phyloP scores from a whole-genome alignment of 2,888 invertebrate species.

The Tetranychus piercei region DNA sequence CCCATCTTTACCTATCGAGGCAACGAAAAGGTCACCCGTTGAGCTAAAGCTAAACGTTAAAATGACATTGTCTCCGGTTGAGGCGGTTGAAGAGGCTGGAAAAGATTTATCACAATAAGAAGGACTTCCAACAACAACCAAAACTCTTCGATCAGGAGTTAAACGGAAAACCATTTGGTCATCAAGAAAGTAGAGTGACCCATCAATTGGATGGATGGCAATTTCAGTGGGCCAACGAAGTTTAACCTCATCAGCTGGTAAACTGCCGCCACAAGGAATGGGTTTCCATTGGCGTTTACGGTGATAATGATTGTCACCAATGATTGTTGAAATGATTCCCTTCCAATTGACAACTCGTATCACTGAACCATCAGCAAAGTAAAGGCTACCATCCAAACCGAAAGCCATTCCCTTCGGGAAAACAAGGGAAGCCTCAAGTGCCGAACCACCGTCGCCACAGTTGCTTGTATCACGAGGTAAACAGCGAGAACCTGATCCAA shows the following conservation, averaged over 20 bases:
- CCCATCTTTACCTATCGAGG: constrained; percentile 84
- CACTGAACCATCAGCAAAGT: constrained; percentile 87
- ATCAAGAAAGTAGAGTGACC: constrained; percentile 83
- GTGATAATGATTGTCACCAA: constrained; percentile 29
- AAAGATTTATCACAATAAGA: constrained; percentile 40
- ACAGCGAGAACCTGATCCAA: constrained; percentile 59
- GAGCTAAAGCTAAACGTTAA: constrained; percentile 35
- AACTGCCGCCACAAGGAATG: constrained; percentile 70
- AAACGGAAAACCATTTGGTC: constrained; percentile 74
- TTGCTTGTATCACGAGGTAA: constrained; percentile 54
- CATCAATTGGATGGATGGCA: constrained; percentile 79
- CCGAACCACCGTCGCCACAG: constrained; percentile 86
- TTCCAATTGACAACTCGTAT: constrained; percentile 57
- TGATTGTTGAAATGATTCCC: constrained; percentile 72
- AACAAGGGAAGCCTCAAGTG: constrained; percentile 69
- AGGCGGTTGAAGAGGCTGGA: neutral
- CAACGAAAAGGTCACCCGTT: constrained; percentile 74
- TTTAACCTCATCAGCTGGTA: constrained; percentile 51
- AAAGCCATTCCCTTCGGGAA: constrained; percentile 66
- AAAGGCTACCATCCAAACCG: constrained; percentile 60
- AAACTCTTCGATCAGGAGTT: constrained; percentile 58
- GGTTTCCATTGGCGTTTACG: constrained; percentile 42
- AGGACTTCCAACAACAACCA: constrained; percentile 83
- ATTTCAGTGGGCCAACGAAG: constrained; percentile 82
- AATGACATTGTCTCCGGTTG: neutral